phyloP scores from a whole-genome alignment of 2,113 vertebrate genomes.

The Eptesicus fuscus region DNA sequence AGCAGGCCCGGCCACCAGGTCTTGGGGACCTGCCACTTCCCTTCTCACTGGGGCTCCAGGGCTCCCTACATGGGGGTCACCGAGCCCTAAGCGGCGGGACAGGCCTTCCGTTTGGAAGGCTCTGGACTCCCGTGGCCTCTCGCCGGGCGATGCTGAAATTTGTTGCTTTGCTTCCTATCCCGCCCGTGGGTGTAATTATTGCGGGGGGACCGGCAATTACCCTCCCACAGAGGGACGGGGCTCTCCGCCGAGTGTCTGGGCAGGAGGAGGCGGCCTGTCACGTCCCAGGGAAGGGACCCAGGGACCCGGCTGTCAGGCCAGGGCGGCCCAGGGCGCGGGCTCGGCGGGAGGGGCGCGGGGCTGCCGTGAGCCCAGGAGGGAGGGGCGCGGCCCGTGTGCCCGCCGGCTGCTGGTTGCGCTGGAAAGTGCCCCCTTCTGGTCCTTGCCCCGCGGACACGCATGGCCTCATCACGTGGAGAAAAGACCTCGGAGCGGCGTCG shows the following conservation, averaged over 20 bases:
- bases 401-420: neutral
- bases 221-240: neutral
- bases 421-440: neutral
- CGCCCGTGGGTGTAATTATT: conserved; percentile 50
- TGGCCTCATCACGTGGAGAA: neutral
- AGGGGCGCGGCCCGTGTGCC: accelerated
- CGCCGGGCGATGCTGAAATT: neutral
- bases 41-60: accelerated
- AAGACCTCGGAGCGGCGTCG: accelerated
- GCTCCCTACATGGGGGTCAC: accelerated
- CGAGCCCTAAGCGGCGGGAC: accelerated
- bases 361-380: accelerated
- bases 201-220: conserved; percentile 22
- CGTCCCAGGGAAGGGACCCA: neutral
- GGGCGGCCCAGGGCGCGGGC: neutral
- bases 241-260: neutral
- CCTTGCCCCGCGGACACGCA: neutral
- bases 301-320: neutral
- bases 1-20: neutral
- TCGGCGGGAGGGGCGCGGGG: neutral
- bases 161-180: neutral
- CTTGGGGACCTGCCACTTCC: accelerated
- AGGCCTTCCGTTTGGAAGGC: accelerated
- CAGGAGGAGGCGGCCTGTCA: neutral
- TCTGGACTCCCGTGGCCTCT: neutral